phyloP scores from a whole-genome alignment of 2,113 vertebrate genomes.

The Paradoxurus hermaphroditus region DNA sequence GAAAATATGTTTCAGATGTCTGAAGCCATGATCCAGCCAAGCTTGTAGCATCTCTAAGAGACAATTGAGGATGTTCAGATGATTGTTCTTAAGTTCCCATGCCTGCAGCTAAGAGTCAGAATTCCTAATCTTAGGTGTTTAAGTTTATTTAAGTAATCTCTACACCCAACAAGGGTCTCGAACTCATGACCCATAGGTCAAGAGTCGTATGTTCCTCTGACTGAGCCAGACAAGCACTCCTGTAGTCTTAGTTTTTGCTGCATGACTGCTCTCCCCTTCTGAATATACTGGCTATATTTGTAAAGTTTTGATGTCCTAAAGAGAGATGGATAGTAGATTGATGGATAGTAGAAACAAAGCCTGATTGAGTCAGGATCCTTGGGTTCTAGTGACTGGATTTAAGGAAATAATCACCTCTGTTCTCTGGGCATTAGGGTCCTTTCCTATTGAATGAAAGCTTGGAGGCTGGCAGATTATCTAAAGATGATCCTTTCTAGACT shows the following conservation, averaged over 20 bases:
- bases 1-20: background rate
- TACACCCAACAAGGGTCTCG: background rate
- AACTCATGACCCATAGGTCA: background rate
- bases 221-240: background rate
- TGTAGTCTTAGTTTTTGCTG: background rate
- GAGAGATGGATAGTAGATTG: background rate
- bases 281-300: background rate
- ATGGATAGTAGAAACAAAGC: background rate
- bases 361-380: background rate
- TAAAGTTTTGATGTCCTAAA: background rate
- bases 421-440: background rate
- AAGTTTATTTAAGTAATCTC: background rate
- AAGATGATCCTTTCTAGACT: background rate
- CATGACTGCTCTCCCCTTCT: background rate
- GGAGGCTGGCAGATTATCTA: background rate
- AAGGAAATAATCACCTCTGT: background rate
- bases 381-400: background rate
- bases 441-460: background rate
- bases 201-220: background rate
- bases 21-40: background rate
- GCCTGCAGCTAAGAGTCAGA: background rate
- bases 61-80: background rate
- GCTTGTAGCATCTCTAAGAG: background rate
- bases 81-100: background rate
- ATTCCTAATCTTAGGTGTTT: background rate